Base-by-base conservation (phyloP, 2,888 invertebrate species). In the Allophyes oxyacanthae region DNA sequence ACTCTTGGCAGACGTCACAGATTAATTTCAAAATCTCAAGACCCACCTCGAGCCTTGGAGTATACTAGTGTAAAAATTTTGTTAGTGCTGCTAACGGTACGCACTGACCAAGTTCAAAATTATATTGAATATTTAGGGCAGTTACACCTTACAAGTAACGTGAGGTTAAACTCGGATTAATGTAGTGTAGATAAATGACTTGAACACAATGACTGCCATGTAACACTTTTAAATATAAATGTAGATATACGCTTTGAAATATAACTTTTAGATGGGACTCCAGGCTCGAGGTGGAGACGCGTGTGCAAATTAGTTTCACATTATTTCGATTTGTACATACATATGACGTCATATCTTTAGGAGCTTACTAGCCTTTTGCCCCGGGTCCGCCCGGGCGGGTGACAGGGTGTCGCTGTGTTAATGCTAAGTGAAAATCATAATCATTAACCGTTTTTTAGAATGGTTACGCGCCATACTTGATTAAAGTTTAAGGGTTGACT, bases 311-410 rank as follows among this genome's bases (percentile, higher is more conserved):
- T 78, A 77, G 74, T 82, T 78, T 75, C 77, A 80, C 72, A 75
- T 82, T 78, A 81, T 80, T 79, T 78, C 77, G 81, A 84, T 82
- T 82, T 91, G 90, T 92, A 90, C 84, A 88, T 90, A 90, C 68
- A 74, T 84, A 79, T 89, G 87, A 88, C 86, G 87, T 92, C 93
- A 93, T 94, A 94, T 93, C 93, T 92, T 90, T 92, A 92, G 88
- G 93, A 94, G 93, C 93, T 94, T 94, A 93, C 90, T 91, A 92
- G 92, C 92, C 91, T 93, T 92, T 92, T 90, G 90, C 79, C 90
- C 91, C 91, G 92, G 85, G 87, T 72, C 73, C 80, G 82, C 86
- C 88, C 92, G 93, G 92, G 90, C 87, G 91, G 92, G 87, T 91
- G 91, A 93, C 93, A 94, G 93, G 93, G 93, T 92, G 90, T 90